Evolutionary conservation across 2,113 vertebrate genomes (phyloP), one percentile per base, ranked within the genome.

Genomic region (Poicephalus gulielmi): DNA sequence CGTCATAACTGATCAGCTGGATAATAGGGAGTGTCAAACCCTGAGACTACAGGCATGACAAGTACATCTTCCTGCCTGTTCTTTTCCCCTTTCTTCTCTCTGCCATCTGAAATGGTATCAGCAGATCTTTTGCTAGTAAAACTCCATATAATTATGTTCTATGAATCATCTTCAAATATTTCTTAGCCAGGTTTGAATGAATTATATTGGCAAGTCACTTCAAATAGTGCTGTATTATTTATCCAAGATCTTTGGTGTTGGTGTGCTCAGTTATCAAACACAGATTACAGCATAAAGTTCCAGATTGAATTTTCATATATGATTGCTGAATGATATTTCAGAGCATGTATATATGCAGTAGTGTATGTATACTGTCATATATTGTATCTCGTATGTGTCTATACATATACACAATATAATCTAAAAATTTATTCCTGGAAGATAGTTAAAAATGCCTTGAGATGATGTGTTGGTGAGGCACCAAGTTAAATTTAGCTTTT

Each of bases 101-200:
- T 63, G 13, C 73, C 47, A 64, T 78, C 47, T 78, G 73, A 68
- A 11, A 55, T 60, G n/a, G 43, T 92, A 57, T 81, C 69, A 84
- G 39, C 70, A 83, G 83, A 86, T 77, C 17, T 53, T 90, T 66
- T 91, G 28, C 37, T 74, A 74, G 59, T 80, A 80, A 96, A 82
- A 64, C 27, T n/a, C 59, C 23, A 1, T 86, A 49, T 80, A 70
- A 81, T 79, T 74, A 53, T 37, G 47, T 89, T 69, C 80, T 39
- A 49, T 33, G 4, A 86, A 74, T 83, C 10, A 47, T 82, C 66
- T 89, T 89, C 41, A 75, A 41, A 60, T 84, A 84, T 68, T 84
- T 88, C 69, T 82, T 83, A 90, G 82, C 70, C 35, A 76, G 23
- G 39, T 80, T 85, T 94, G 85, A 93, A 73, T 91, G 19, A 94